Conservation (phyloP, 2,113 vertebrate species). For the Onychorhynchus coronatus region DNA sequence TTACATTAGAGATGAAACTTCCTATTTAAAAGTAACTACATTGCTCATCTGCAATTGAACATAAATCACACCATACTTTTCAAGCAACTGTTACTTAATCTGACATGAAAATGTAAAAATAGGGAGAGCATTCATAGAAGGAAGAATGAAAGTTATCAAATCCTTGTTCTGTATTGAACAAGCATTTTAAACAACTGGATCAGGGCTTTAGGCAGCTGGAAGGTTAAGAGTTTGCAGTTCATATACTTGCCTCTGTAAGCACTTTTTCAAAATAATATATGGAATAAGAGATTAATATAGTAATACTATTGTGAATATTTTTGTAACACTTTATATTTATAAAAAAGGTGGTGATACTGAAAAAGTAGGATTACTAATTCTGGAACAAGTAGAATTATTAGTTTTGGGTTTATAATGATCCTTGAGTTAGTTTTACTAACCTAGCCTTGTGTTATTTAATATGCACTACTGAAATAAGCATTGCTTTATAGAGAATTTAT, state of each 20-base stretch:
- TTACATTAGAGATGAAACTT: constrained; percentile 45
- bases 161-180: background rate
- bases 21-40: constrained; percentile 13
- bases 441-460: background rate
- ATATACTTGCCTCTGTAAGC: constrained; percentile 3
- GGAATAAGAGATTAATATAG: background rate
- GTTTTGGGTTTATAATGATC: background rate
- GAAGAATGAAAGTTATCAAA: background rate
- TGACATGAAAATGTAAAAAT: background rate
- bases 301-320: constrained; percentile 59
- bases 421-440: constrained; percentile 21
- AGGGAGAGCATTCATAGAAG: background rate
- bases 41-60: background rate
- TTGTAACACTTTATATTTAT: constrained; percentile 65
- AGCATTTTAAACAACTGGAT: background rate
- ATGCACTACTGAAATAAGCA: constrained; percentile 28
- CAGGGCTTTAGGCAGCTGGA: background rate
- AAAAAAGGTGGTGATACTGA: constrained; percentile 25
- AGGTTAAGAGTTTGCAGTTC: background rate
- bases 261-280: constrained; percentile 19
- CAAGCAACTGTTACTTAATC: constrained; percentile 18
- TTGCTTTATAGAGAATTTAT: background rate
- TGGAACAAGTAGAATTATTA: background rate
- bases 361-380: background rate
- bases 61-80: constrained; percentile 38